Percentiles rank a stretch among this genome's conserved stretches.
These are phyloP conservation scores for Himalopsyche tibetana DNA, from an alignment of 2,888 invertebrate species.

Conservation along the genomic window DNA sequence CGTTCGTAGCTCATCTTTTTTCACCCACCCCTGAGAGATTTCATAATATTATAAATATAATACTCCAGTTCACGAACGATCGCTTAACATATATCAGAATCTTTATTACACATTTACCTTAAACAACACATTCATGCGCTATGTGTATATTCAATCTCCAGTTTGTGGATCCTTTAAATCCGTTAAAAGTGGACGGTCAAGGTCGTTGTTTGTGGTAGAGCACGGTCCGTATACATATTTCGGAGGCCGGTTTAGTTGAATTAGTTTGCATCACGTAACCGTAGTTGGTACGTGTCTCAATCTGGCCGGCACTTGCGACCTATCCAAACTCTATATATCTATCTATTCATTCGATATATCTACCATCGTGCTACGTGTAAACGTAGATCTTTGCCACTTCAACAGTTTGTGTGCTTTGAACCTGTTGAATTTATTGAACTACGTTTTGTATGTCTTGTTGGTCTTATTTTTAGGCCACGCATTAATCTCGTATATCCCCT, in stretches of 20 bases:
- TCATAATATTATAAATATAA: too few relatives aligned
- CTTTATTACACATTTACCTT: too few relatives aligned
- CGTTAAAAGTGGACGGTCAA: background rate
- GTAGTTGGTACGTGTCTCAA: slow-evolving; percentile 38
- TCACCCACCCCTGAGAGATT: too few relatives aligned
- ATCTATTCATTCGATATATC: background rate
- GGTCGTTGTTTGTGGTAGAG: background rate
- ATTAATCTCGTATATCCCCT: too few relatives aligned
- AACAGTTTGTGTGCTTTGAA: slow-evolving; percentile 32
- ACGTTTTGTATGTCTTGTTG: background rate
- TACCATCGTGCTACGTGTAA: background rate
- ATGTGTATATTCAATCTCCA: too few relatives aligned
- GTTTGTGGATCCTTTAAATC: background rate
- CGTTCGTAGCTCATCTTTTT: too few relatives aligned
- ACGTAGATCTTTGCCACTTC: slow-evolving; percentile 22
- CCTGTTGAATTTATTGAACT: slow-evolving; percentile 38
- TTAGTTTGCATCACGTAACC: slow-evolving; percentile 39
- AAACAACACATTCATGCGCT: too few relatives aligned
- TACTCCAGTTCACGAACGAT: too few relatives aligned
- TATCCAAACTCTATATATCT: background rate
- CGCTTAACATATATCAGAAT: too few relatives aligned
- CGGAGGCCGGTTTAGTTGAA: slow-evolving; percentile 19
- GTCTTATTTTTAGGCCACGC: background rate
- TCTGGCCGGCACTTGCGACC: slow-evolving; percentile 27
- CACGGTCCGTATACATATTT: background rate